A percentile compares a stretch with the other conserved stretches of the same genome.
Conservation (phyloP, 1,140 invertebrate species). For the Melipona quadrifasciata region DNA sequence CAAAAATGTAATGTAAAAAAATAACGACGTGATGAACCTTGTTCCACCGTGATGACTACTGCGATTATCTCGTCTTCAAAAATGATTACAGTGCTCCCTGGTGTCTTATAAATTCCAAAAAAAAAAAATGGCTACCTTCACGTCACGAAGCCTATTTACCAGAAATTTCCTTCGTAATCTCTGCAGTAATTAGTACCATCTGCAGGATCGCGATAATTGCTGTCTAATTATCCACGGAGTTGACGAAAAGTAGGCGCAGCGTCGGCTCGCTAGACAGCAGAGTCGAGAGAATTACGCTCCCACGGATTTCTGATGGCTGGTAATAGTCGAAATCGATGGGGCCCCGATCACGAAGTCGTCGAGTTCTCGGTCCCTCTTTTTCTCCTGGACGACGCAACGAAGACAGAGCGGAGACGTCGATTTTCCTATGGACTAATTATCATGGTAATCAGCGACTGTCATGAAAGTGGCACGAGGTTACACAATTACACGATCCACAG, state of each 20-base stretch:
- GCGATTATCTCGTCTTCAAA: neutral
- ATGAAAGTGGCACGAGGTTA: conserved; percentile 58
- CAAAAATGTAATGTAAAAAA: neutral
- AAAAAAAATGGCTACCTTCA: neutral
- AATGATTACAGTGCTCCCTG: neutral
- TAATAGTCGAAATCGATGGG: conserved; percentile 22
- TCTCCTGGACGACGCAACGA: neutral
- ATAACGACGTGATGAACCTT: neutral
- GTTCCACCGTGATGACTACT: neutral
- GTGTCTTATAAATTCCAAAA: too few relatives aligned
- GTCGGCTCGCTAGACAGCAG: neutral
- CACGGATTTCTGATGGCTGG: conserved; percentile 1
- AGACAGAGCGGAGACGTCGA: conserved; percentile 3
- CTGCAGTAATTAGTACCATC: neutral
- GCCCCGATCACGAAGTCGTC: neutral
- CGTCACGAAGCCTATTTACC: neutral
- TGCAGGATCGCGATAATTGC: conserved; percentile 18
- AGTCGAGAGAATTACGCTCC: conserved; percentile 6
- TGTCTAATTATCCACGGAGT: neutral
- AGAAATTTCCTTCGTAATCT: neutral
- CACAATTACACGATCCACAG: conserved; percentile 36
- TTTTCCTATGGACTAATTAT: conserved; percentile 60
- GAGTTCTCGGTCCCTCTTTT: neutral
- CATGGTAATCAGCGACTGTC: conserved; percentile 56
- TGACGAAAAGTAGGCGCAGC: conserved; percentile 14